Base-by-base conservation (phyloP, 2,888 invertebrate species). In the Heliconius aoede region DNA sequence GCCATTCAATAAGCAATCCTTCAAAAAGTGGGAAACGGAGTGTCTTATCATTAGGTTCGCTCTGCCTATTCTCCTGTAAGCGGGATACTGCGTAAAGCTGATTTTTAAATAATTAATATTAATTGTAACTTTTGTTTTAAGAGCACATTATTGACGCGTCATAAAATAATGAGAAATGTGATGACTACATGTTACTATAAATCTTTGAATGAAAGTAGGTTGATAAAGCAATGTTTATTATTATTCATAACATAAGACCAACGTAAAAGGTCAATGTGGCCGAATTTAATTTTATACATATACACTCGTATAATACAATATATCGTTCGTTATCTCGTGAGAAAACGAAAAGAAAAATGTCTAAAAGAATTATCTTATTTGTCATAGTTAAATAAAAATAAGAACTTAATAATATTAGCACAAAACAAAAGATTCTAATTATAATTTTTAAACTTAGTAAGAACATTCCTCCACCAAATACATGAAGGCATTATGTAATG, bases 401-500 rank as follows among this genome's bases (percentile, higher is more conserved):
- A 7, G 9, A 13, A 30, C 9, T 8, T 30, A 30, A 28, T 55
- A 55, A 55, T 9, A 30, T 28, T 30, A 62, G 30, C 18, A 15
- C 15, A 28, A 30, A 28, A 32, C 30, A 64, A 64, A 32, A 64
- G n/a, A 64, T n/a, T 32, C n/a, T 64, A n/a, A 26, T 58, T 58
- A 58, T 15, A 24, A 58, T 60, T 26, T n/a, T 26, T 4, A 26
- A 60, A 26, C 24, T 60, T 58, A 18, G 40, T 28, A 36, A 11
- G 28, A 68, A 68, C 67, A 75, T 51, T 55, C 55, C n/a, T 24
- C 18, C 4, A 26, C 26, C 61, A 46, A 72, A 51, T 64, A 61
- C 30, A 36, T 46, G 62, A 72, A 58, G 21, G n/a, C 26, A 72
- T 32, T 67, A 55, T 64, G 69, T 36, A 72, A 74, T 62, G 30